Base-by-base conservation (phyloP, 2,113 vertebrate genomes). In the Spilogale gracilis region DNA sequence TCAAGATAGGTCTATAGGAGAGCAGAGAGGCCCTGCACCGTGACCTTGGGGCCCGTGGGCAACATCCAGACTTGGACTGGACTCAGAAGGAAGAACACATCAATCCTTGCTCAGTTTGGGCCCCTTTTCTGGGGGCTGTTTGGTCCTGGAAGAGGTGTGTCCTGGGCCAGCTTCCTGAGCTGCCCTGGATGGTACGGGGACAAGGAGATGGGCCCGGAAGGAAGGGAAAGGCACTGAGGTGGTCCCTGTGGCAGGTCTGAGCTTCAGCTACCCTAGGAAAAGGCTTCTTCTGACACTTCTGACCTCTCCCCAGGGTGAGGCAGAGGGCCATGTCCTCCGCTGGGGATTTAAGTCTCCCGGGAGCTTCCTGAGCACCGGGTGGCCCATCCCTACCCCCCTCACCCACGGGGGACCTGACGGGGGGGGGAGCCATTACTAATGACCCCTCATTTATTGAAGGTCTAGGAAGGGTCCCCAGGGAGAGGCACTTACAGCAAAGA, bases 31-130 rank as follows among this genome's bases (percentile, higher is more conserved):
- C 56, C 48, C 56, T 4, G 52, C 52, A 52, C 84, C 3, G 30
- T 90, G 94, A 88, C 94, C 86, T 83, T 61, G 86, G 74, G 73
- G 84, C 30, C 78, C 32, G 48, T 1, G 27, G 95, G 81, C 67
- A 21, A 85, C 52, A 63, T 88, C 74, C 3, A 6, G 83, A 92
- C 52, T 4, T 60, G 84, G 71, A 65, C 20, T 60, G 0, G 1
- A 16, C 54, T 69, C 78, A 80, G 54, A 84, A 76, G 88, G 94
- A 93, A 79, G 84, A 76, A 38, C 2, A 6, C 32, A 32, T 23
- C 0, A 8, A 78, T 71, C 61, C 63, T 32, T 58, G 79, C 69
- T 94, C 38, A 6, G 17, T 71, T 27, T 60, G 80, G 11, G 32
- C 67, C 25, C 48, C 78, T 76, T 67, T 92, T 27, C 95, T 58